These are phyloP conservation scores for Pseudomyrmex flavicornis DNA, from an alignment of 1,140 invertebrate genomes.

Conservation along the genomic window DNA sequence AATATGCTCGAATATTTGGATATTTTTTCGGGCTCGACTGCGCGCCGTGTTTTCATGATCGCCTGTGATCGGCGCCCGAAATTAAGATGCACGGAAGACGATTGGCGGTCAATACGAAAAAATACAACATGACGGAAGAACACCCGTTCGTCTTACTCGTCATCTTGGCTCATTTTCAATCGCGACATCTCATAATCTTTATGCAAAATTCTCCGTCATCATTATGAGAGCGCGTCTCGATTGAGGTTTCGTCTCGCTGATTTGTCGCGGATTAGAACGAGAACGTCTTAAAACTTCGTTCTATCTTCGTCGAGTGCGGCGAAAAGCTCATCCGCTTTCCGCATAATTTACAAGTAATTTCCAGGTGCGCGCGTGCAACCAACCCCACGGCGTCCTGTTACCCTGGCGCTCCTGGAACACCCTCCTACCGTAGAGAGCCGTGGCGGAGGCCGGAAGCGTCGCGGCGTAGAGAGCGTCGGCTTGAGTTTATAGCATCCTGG, in stretches of 20 bases:
- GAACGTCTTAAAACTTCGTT: slow-evolving; percentile 5
- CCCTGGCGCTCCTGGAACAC: slow-evolving; percentile 42
- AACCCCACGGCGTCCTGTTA: slow-evolving; percentile 54
- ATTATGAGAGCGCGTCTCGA: neutral
- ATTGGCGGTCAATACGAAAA: slow-evolving; percentile 12
- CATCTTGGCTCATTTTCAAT: slow-evolving; percentile 10
- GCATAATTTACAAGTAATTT: slow-evolving; percentile 37
- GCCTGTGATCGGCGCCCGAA: slow-evolving; percentile 66
- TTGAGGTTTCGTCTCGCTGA: neutral
- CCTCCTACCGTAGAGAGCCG: slow-evolving; percentile 33
- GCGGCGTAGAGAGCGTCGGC: neutral
- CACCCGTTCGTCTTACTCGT: neutral
- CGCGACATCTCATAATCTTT: slow-evolving; percentile 15
- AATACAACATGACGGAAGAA: neutral
- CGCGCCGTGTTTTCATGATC: slow-evolving; percentile 62
- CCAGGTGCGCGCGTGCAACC: neutral
- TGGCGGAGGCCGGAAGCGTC: neutral
- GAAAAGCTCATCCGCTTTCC: slow-evolving; percentile 2
- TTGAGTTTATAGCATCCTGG: slow-evolving; percentile 78
- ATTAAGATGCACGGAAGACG: slow-evolving; percentile 69
- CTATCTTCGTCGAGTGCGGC: neutral
- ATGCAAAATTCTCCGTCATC: neutral
- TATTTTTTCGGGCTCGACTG: slow-evolving; percentile 67
- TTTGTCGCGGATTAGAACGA: too few species aligned
- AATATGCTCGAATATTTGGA: slow-evolving; percentile 71